These are phyloP conservation scores for Alloplasta piceator DNA, from an alignment of 2,888 invertebrate species.

Conservation along the genomic window DNA sequence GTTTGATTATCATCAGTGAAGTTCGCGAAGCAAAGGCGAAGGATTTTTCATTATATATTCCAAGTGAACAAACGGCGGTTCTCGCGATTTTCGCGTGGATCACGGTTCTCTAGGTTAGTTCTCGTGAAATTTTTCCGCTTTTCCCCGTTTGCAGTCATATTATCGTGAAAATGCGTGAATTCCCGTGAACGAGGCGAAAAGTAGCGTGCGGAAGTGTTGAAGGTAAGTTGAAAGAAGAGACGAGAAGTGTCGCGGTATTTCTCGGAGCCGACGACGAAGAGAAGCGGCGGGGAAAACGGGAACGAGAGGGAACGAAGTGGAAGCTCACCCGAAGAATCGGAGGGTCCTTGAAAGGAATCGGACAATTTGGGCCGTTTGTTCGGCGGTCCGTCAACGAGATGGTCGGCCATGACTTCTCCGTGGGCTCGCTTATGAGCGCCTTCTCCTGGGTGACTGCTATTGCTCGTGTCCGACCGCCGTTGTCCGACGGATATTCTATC, in stretches of 20 bases:
- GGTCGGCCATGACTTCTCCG: slow-evolving; percentile 92
- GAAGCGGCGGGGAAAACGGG: slow-evolving; percentile 38
- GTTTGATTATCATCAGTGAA: no score
- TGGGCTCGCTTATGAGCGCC: slow-evolving; percentile 67
- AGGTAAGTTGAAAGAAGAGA: no score
- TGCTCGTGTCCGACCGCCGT: slow-evolving; percentile 43
- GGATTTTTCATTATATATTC: neutral
- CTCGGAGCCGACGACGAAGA: neutral
- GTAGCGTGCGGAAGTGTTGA: no score
- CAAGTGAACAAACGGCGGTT: neutral
- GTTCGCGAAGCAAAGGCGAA: no score
- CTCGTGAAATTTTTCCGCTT: neutral
- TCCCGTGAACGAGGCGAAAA: no score
- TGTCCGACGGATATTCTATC: slow-evolving; percentile 52
- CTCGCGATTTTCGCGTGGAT: neutral
- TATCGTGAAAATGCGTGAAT: no score
- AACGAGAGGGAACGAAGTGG: slow-evolving; percentile 7
- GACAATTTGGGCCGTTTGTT: slow-evolving; percentile 97
- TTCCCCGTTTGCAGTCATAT: no score
- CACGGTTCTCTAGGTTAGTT: slow-evolving; percentile 30
- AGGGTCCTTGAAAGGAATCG: slow-evolving; percentile 92
- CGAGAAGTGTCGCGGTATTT: neutral
- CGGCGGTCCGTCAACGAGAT: slow-evolving; percentile 97
- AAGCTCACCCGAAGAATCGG: slow-evolving; percentile 91
- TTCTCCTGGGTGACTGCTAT: slow-evolving; percentile 55